Base-by-base conservation (phyloP, 2,797 vertebrate species). In the Pseudochromis fuscus region DNA sequence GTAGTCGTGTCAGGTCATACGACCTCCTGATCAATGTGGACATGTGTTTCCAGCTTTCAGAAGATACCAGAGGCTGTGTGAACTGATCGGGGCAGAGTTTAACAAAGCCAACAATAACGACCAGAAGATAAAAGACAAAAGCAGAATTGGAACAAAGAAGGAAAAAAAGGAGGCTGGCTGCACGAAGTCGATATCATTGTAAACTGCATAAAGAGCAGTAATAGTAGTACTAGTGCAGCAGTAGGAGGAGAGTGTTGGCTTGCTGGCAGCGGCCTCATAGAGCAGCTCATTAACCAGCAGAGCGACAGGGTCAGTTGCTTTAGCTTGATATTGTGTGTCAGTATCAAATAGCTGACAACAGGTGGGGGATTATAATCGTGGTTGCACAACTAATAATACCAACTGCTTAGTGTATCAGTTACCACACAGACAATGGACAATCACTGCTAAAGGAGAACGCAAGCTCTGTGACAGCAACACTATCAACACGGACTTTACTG, bases 261-360 rank as follows among this genome's bases (percentile, higher is more conserved):
- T 50, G 67, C 56, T 79, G 84, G 63, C 77, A 84, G 35, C 50
- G 25, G 72, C 65, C 71, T 90, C 82, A 73, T 78, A 56, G 81
- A 79, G 79, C 82, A 74, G 81, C 83, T 90, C 82, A 90, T 92
- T 90, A 91, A 79, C 69, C 57, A 49, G 73, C 45, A 13, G 72
- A 90, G 79, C 28, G 28, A 85, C 83, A 51, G 72, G 75, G 88
- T 88, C 84, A 88, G 86, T 82, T 82, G 87, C 81, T 80, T 79
- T 57, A 57, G 84, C 77, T 82, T 85, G 72, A 89, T 89, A 90
- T 91, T 75, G 76, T 81, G 81, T 88, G 84, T 87, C 89, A 73
- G 85, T 89, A 87, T 91, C 86, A 86, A 84, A 85, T 91, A 78
- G 81, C 86, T 81, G 80, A 88, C 86, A 93, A 91, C 91, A 92